Base-by-base conservation (phyloP, 2,888 invertebrate species). In the Phanerotoma sp. region DNA sequence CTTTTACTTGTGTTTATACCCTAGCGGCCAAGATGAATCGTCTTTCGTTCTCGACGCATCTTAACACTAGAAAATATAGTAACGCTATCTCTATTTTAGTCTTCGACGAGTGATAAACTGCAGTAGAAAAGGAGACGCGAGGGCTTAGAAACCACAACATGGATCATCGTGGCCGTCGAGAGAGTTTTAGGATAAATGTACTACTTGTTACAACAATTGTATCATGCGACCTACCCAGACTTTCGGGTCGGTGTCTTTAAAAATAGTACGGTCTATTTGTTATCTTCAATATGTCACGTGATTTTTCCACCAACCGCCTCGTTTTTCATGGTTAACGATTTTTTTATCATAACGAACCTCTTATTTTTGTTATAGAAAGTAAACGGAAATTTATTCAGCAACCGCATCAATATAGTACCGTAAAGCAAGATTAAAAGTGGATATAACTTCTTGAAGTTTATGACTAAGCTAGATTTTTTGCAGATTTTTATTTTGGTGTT, bases 41-140 rank as follows among this genome's bases (percentile, higher is more conserved):
- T 46, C 45, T 21, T 18, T 33, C 22, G 40, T 33, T 41, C 47
- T 40, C 32, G 16, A 25, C 18, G 32, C 22, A 40, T 53, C 46
- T 46, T 38, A 11, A 47, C 47, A 20, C 21, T 21, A 33, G 10
- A 25, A 20, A n/a, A n/a, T n/a, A n/a, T n/a, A 45, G 5, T 11
- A 44, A 33, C 16, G 25, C 15, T 18, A 49, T 37, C 28, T 54
- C 49, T 30, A 35, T 49, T 49, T 48, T 54, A 32, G n/a, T n/a
- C 30, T 42, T 53, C 47, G 35, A 53, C 48, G 42, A 48, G 48
- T 54, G 54, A 54, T 54, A 54, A 54, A 54, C 44, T 54, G 54
- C 48, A 48, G 30, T 21, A 41, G 25, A 10, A 18, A 48, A 13
- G 37, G 35, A 42, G 37, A 21, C 33, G 9, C 21, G 28, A 10